Conservation (phyloP, 2,888 invertebrate genomes). For the Junonia oenone region DNA sequence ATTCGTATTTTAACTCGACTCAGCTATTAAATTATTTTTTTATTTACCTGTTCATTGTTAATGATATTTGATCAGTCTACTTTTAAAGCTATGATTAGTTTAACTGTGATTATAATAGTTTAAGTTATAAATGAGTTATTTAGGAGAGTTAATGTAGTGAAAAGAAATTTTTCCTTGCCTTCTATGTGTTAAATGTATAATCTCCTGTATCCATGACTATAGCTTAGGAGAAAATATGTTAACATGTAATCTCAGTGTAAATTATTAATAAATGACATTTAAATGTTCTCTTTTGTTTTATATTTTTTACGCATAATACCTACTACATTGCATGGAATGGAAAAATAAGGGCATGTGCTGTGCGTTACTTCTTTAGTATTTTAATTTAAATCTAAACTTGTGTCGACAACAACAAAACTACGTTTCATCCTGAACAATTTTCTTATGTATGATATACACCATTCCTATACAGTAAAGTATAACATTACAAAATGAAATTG, state of each 20-base stretch:
- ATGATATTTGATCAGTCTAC: neutral
- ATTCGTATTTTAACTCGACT: neutral
- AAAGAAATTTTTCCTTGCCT: neutral
- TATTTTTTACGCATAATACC: neutral
- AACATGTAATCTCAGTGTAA: constrained; percentile 7
- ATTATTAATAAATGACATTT: constrained; percentile 9
- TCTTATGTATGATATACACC: no score
- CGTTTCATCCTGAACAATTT: no score
- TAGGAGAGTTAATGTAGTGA: neutral
- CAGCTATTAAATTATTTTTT: neutral
- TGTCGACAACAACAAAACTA: no score
- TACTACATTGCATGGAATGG: no score
- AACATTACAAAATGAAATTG: no score
- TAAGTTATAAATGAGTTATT: neutral
- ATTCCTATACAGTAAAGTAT: no score
- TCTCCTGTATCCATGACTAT: neutral
- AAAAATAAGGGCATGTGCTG: no score
- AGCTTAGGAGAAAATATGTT: neutral
- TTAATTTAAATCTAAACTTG: no score
- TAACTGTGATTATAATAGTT: neutral
- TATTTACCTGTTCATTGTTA: neutral
- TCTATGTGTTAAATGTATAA: neutral
- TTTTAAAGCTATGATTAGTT: neutral
- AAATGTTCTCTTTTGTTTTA: constrained; percentile 1
- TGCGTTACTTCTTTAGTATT: no score